Evolutionary conservation across 2,113 vertebrate genomes (phyloP).

Genomic region (Neogale vison): DNA sequence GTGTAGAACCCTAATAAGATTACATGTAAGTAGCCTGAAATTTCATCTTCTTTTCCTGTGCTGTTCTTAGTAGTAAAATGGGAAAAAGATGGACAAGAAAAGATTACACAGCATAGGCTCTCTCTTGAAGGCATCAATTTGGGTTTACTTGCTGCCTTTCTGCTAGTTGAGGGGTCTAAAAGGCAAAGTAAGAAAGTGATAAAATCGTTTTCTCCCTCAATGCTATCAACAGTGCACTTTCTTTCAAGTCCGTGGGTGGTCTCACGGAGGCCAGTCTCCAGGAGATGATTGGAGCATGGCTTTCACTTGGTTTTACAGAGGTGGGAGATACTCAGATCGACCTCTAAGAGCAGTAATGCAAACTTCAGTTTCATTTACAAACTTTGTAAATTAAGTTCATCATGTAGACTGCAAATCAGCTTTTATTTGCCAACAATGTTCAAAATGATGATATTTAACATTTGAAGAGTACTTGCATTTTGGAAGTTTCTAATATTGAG

Average conservation of each 20-base stretch:
- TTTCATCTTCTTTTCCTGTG: neutral
- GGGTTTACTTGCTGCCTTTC: neutral
- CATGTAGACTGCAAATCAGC: neutral
- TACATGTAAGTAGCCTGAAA: neutral
- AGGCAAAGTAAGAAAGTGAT: neutral
- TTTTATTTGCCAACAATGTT: neutral
- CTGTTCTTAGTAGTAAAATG: neutral
- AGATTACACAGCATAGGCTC: neutral
- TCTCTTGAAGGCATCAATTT: neutral
- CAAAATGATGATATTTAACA: neutral
- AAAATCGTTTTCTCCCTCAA: neutral
- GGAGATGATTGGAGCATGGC: neutral
- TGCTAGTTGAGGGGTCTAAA: neutral
- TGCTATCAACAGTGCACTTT: neutral
- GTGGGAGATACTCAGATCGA: neutral
- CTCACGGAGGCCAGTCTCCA: neutral
- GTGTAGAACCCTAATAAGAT: neutral
- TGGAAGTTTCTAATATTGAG: neutral
- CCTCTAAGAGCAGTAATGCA: neutral
- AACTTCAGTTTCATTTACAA: neutral
- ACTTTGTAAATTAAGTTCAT: neutral
- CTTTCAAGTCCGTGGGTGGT: neutral
- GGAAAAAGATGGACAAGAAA: neutral
- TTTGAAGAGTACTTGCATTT: neutral
- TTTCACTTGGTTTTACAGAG: neutral